Percentiles rank a stretch among this genome's conserved stretches.
phyloP scores from a whole-genome alignment of 2,113 vertebrate species.

The Mastomys coucha region DNA sequence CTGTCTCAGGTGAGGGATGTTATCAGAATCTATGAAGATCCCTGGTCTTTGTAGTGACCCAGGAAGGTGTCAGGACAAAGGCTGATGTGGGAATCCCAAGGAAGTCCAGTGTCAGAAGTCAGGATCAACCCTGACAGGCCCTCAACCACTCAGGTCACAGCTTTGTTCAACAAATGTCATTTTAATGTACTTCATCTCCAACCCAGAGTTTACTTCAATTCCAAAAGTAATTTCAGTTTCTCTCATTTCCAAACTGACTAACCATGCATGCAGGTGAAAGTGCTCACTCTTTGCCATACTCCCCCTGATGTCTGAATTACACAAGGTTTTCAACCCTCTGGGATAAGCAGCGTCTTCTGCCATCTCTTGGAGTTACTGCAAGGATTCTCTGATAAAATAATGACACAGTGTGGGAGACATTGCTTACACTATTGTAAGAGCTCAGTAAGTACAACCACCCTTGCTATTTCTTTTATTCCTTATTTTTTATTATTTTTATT shows the following conservation, averaged over 20 bases:
- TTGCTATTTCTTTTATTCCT: neutral
- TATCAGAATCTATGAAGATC: neutral
- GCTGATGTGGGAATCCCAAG: neutral
- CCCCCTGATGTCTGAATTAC: neutral
- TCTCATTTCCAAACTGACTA: constrained; percentile 26
- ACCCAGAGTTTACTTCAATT: neutral
- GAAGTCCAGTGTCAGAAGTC: neutral
- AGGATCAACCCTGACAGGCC: neutral
- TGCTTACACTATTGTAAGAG: too few species aligned
- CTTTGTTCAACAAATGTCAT: neutral
- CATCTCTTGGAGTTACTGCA: neutral
- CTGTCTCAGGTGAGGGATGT: neutral
- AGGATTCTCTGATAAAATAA: neutral
- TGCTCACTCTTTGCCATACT: neutral
- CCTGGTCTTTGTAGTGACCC: neutral
- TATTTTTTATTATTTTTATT: neutral
- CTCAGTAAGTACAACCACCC: neutral
- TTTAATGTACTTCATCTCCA: neutral
- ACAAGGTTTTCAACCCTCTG: neutral
- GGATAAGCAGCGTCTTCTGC: neutral
- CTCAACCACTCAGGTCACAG: neutral
- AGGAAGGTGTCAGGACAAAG: neutral
- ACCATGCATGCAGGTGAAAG: neutral
- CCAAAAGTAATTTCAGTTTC: neutral
- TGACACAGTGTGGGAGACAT: neutral